phyloP scores from a whole-genome alignment of 2,888 invertebrate genomes.

The Lasioglossum pauxillum region DNA sequence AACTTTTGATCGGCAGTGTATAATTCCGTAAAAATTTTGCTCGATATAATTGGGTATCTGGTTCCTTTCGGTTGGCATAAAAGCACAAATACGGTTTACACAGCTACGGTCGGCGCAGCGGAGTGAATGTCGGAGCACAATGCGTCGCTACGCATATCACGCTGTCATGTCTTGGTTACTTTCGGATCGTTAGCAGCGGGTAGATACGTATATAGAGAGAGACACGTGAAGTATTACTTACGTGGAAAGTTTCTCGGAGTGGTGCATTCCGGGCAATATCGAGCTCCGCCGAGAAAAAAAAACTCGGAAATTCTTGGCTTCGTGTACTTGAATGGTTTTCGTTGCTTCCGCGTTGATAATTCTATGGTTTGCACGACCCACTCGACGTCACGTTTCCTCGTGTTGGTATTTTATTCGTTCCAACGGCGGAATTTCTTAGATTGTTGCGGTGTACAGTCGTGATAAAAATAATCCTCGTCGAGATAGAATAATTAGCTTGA shows the following conservation, averaged over 20 bases:
- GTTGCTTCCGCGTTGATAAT: conserved; percentile 47
- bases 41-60: background rate
- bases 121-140: conserved; percentile 63
- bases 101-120: background rate
- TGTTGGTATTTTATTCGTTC: conserved; percentile 30
- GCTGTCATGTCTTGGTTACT: conserved; percentile 56
- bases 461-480: background rate
- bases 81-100: conserved; percentile 27
- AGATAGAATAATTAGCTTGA: background rate
- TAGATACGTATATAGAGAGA: conserved; percentile 6
- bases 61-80: background rate
- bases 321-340: conserved; percentile 42
- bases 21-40: background rate
- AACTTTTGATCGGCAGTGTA: background rate
- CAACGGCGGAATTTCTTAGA: background rate
- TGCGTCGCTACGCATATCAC: conserved; percentile 59
- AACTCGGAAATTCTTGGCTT: conserved; percentile 36
- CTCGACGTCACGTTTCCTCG: conserved; percentile 26
- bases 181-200: conserved; percentile 56
- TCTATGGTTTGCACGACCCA: conserved; percentile 9
- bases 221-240: conserved; percentile 27
- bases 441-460: background rate
- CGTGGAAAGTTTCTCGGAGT: conserved; percentile 31
- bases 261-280: conserved; percentile 37
- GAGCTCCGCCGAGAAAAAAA: conserved; percentile 11